Base-by-base conservation (phyloP, 2,888 invertebrate species). In the Dasypolia templi region DNA sequence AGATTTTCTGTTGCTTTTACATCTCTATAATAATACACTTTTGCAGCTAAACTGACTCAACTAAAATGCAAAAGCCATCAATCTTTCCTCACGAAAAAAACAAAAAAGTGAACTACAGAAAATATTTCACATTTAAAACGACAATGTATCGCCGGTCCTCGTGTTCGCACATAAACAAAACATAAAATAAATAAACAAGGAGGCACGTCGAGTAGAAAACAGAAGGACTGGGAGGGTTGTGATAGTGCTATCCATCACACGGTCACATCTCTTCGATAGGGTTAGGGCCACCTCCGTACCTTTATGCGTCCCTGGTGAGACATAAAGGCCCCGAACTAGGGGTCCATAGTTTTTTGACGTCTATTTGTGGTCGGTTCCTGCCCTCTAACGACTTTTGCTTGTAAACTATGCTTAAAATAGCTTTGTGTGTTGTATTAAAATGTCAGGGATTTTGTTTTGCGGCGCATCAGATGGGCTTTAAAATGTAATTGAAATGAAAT, bases 241-340 rank as follows among this genome's bases (percentile, higher is more conserved):
- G 94, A 94, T 94, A 93, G 95, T 92, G 93, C 94, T 93, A 96
- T 96, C 95, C 94, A 95, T 96, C 96, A 95, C 93, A 86, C 93
- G 94, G 94, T 93, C 95, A 93, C 95, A 94, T 94, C 92, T 90
- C 93, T 94, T 95, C 96, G 96, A 96, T 96, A 96, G 96, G 96
- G 96, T 96, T 96, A 95, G 94, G 94, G 92, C 94, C 94, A 94
- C 92, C 94, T 94, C 94, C 93, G 93, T 93, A 96, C 95, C 96
- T 96, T 96, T 96, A 96, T 96, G 95, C 82, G 93, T 96, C 96
- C 96, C 96, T 88, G 91, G 96, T 94, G 95, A 87, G 90, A 94
- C 91, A 94, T 96, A 96, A 95, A 93, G 91, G 92, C 93, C 91
- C 93, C 91, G 92, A 92, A 92, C 92, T 90, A 90, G 91, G 90